Evolutionary conservation across 1,140 invertebrate species (phyloP).

Genomic region (Drosophila pseudoananassae): DNA sequence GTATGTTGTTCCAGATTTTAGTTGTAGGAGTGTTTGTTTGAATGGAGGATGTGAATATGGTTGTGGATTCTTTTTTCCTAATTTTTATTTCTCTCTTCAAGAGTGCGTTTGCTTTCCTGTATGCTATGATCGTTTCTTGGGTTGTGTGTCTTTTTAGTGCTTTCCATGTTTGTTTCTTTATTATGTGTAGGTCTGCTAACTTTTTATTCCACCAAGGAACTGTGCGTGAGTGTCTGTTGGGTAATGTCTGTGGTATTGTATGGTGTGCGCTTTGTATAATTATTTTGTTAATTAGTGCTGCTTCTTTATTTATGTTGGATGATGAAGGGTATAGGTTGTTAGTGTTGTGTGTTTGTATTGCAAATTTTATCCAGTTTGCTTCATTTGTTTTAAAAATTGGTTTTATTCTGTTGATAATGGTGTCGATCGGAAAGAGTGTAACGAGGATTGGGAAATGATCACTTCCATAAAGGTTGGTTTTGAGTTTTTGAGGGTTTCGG

Average conservation of each 20-base stretch:
- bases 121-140: neutral
- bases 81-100: neutral
- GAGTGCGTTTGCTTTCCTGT: neutral
- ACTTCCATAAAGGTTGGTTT: neutral
- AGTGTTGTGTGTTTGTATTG: too few species aligned
- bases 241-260: too few species aligned
- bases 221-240: neutral
- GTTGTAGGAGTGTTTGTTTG: slow-evolving; percentile 4
- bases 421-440: neutral
- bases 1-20: slow-evolving; percentile 7
- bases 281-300: too few species aligned
- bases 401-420: too few species aligned
- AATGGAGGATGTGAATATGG: slow-evolving; percentile 1
- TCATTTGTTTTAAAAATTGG: too few species aligned
- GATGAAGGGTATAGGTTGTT: too few species aligned
- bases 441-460: neutral
- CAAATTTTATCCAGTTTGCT: too few species aligned
- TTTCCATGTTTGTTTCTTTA: neutral
- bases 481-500: too few species aligned
- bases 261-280: too few species aligned
- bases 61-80: neutral
- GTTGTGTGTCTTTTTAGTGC: neutral
- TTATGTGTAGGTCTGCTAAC: neutral
- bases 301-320: too few species aligned
- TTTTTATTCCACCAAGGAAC: slow-evolving; percentile 12